Conservation (phyloP, 2,888 invertebrate species). For the Pheosia tremula region DNA sequence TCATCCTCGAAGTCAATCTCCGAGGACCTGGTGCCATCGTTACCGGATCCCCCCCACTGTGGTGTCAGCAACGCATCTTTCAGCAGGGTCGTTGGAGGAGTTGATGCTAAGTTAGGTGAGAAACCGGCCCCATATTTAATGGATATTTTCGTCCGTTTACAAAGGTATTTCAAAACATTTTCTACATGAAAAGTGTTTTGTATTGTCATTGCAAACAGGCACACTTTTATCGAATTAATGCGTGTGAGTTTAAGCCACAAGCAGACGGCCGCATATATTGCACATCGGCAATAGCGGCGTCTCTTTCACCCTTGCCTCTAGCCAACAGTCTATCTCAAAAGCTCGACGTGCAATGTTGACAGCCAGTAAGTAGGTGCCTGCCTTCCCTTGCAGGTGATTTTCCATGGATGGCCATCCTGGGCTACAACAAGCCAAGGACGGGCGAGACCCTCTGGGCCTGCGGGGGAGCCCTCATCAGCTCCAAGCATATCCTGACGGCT, state of each 20-base stretch:
- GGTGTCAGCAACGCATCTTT: conserved; percentile 85
- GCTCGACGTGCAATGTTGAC: too few relatives aligned
- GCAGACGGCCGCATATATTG: too few relatives aligned
- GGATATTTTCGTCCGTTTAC: too few relatives aligned
- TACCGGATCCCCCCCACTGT: conserved; percentile 83
- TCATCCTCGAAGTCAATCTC: conserved; percentile 31
- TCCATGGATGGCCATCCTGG: conserved; percentile 92
- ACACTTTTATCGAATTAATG: too few relatives aligned
- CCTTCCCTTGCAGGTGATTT: conserved; percentile 79
- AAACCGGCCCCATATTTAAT: background rate
- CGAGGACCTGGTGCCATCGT: conserved; percentile 48
- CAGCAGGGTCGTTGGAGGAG: conserved; percentile 89
- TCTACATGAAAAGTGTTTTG: too few relatives aligned
- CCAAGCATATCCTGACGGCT: conserved; percentile 90
- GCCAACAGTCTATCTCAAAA: too few relatives aligned
- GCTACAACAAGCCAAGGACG: conserved; percentile 81
- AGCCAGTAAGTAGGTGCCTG: too few relatives aligned
- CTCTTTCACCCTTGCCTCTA: too few relatives aligned
- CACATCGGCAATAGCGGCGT: too few relatives aligned
- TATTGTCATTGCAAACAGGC: too few relatives aligned
- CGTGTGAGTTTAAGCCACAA: too few relatives aligned
- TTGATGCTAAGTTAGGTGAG: conserved; percentile 86
- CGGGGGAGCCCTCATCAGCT: conserved; percentile 89
- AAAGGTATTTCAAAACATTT: too few relatives aligned
- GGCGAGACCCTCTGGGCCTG: conserved; percentile 82